A percentile compares a stretch with the other conserved stretches of the same genome.
Conservation (phyloP, 23 tunicate species). For the Trididemnum clinides region DNA sequence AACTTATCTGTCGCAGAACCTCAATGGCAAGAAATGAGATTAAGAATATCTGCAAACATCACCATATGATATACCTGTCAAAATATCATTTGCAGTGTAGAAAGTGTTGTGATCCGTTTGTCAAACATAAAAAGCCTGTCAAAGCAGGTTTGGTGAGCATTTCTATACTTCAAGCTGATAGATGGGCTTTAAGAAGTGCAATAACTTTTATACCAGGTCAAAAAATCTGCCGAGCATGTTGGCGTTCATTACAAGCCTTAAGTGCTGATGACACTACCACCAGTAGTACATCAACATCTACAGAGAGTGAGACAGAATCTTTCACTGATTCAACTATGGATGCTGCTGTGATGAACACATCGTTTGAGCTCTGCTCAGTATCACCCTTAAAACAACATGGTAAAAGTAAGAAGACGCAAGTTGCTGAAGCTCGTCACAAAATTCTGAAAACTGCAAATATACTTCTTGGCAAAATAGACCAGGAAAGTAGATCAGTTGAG, state of each 20-base stretch:
- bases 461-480: conserved; percentile 3
- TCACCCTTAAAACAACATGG: conserved; percentile 32
- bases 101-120: too few relatives aligned
- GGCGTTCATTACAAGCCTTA: conserved; percentile 2
- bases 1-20: too few relatives aligned
- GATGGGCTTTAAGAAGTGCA: too few relatives aligned
- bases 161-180: too few relatives aligned
- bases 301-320: conserved; percentile 28
- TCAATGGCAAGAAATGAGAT: too few relatives aligned
- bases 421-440: conserved; percentile 31
- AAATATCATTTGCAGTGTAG: too few relatives aligned
- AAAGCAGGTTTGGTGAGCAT: too few relatives aligned
- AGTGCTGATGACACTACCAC: conserved; percentile 13
- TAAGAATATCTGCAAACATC: too few relatives aligned
- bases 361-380: conserved; percentile 27
- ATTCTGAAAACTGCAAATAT: conserved; percentile 27
- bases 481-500: conserved; percentile 24
- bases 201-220: too few relatives aligned
- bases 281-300: conserved; percentile 26
- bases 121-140: too few relatives aligned
- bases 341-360: conserved; percentile 2
- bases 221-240: conserved; percentile 37
- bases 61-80: too few relatives aligned
- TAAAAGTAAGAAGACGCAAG: conserved; percentile 35
- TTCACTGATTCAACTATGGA: conserved; percentile 17